Conservation (phyloP, 1,140 invertebrate species). For the Whitmania pigra region DNA sequence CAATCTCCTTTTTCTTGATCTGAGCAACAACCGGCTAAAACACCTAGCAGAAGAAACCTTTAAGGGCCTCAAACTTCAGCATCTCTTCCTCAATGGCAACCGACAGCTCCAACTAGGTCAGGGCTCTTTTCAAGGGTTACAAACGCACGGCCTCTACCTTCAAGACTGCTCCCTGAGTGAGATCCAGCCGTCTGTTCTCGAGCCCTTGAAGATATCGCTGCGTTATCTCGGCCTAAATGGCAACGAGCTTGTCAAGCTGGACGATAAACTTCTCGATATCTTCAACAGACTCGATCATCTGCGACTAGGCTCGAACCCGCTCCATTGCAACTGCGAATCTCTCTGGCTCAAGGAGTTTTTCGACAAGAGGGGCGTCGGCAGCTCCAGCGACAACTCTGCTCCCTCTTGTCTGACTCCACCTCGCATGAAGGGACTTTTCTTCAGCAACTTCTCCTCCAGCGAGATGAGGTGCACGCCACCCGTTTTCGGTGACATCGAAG, state of each 20-base stretch:
- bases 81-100: constrained; percentile 40
- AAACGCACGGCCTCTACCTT: constrained; percentile 37
- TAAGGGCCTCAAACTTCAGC: constrained; percentile 35
- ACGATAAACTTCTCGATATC: constrained; percentile 31
- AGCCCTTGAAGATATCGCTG: constrained; percentile 35
- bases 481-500: constrained; percentile 38
- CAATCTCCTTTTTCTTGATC: constrained; percentile 37
- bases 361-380: constrained; percentile 24
- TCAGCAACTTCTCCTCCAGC: constrained; percentile 29
- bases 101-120: constrained; percentile 32
- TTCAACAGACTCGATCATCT: constrained; percentile 36
- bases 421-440: constrained; percentile 30
- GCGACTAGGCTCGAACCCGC: constrained; percentile 35
- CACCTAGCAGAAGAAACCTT: constrained; percentile 36
- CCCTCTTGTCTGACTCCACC: constrained; percentile 34
- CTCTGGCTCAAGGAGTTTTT: constrained; percentile 37
- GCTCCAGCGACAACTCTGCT: constrained; percentile 31
- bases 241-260: constrained; percentile 35
- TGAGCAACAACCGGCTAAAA: constrained; percentile 37
- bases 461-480: constrained; percentile 39
- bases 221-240: constrained; percentile 36
- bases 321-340: constrained; percentile 40
- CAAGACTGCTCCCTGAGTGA: constrained; percentile 35
- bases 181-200: constrained; percentile 32
- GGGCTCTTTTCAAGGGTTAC: constrained; percentile 35